Evolutionary conservation across 2,888 invertebrate species (phyloP), one percentile per base, ranked within the genome.

Genomic region (Timandra comae): DNA sequence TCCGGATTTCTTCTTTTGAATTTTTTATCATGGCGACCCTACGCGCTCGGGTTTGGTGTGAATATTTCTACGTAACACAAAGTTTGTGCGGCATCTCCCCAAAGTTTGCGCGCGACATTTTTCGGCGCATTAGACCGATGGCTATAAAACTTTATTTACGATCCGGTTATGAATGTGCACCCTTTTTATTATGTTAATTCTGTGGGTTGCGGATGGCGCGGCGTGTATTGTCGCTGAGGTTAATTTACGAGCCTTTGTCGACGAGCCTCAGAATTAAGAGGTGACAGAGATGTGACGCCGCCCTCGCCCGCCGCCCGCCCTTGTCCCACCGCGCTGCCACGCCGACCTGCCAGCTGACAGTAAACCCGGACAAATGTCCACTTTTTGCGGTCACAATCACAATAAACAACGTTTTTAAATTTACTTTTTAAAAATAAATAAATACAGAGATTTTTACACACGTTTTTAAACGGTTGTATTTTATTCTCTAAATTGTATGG

Each of bases 171-270:
- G 77, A 78, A 76, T 72, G 42, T 45, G 77, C 58, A 62, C 71
- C 71, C 71, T 77, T 78, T 79, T 81, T 81, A 77, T 81, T 78
- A 81, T 80, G 81, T 74, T 77, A 81, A 81, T 80, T 71, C 64
- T 56, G 67, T 53, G 70, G 66, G 55, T 55, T 42, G 46, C 33
- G 43, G 47, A 38, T 41, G 41, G 58, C 49, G 54, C 46, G 52
- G 57, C 48, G 52, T 50, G 56, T 54, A 63, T 65, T 63, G 64
- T 65, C 54, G 51, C 49, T 56, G 58, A 56, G 49, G 60, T 64
- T 75, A 73, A 80, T 79, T 77, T 79, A 79, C 67, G 73, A 29
- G 27, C 29, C 23, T 31, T 34, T 24, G 24, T 24, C 24, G 38
- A 13, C 34, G 30, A 24, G 36, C 33, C 38, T 30, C 36, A 31